Conservation (phyloP, 2,113 vertebrate species). For the Hippocampus mohnikei region DNA sequence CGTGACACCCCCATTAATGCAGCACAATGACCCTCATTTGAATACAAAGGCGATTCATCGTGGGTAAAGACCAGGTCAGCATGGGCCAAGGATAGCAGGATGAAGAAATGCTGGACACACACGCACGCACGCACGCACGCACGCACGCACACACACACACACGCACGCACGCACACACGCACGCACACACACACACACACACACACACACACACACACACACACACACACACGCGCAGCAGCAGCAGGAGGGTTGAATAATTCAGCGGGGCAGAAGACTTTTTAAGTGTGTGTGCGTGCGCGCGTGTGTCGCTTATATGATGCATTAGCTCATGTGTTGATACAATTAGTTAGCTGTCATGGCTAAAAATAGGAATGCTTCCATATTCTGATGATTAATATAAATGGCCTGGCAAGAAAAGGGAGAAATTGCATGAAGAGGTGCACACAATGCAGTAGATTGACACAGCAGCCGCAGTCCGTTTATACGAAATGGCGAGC, state of each 20-base stretch:
- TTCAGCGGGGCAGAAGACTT: background rate
- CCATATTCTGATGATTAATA: background rate
- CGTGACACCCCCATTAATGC: background rate
- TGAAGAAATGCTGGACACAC: constrained; percentile 1
- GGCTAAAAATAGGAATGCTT: background rate
- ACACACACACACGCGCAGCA: background rate
- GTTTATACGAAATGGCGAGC: background rate
- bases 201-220: too few relatives aligned
- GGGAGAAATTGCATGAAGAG: background rate
- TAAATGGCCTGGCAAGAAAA: background rate
- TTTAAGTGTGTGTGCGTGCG: background rate
- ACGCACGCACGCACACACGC: too few relatives aligned
- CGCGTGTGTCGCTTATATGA: background rate
- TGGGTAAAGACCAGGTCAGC: background rate
- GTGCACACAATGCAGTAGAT: background rate
- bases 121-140: background rate
- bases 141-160: background rate
- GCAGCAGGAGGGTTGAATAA: constrained; percentile 5
- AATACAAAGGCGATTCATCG: constrained; percentile 6
- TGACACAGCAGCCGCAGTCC: background rate
- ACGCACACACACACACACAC: background rate
- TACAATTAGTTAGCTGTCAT: background rate
- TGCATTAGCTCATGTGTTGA: constrained; percentile 3
- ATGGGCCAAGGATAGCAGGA: background rate
- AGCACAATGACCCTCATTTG: constrained; percentile 3